phyloP scores from a whole-genome alignment of 1,140 invertebrate species.

The Drosophila ohnishii region DNA sequence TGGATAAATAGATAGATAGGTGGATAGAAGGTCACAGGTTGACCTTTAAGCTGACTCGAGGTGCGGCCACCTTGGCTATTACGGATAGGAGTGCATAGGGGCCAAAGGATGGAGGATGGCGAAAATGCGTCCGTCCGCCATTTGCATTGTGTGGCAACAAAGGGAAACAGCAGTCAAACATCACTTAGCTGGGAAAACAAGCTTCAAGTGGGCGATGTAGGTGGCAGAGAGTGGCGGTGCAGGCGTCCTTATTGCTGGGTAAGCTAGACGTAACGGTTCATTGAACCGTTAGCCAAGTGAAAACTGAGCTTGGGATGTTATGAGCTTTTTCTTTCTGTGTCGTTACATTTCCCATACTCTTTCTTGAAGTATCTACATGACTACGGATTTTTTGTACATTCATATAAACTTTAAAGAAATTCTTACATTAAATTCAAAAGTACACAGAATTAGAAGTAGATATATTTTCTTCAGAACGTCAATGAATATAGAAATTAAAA shows the following conservation, averaged over 20 bases:
- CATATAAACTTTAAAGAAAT: neutral
- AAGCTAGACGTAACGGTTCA: slow-evolving; percentile 71
- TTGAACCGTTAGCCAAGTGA: slow-evolving; percentile 62
- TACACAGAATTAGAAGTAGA: too few relatives aligned
- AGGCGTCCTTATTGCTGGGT: slow-evolving; percentile 44
- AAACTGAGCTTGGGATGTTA: slow-evolving; percentile 53
- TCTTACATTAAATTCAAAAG: too few relatives aligned
- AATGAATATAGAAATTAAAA: neutral
- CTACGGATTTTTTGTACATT: neutral
- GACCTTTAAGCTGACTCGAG: slow-evolving; percentile 65
- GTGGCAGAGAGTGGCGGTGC: neutral
- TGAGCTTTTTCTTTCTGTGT: slow-evolving; percentile 35
- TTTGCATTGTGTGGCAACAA: slow-evolving; percentile 59
- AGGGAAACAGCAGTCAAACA: slow-evolving; percentile 62
- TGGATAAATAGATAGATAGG: slow-evolving; percentile 24
- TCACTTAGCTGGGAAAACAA: slow-evolving; percentile 58
- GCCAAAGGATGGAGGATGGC: slow-evolving; percentile 9
- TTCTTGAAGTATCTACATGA: neutral
- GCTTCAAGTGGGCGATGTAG: slow-evolving; percentile 38
- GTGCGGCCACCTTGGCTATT: slow-evolving; percentile 32
- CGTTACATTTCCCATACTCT: slow-evolving; percentile 10
- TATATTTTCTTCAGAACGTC: neutral
- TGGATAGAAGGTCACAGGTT: slow-evolving; percentile 62
- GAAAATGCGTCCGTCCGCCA: slow-evolving; percentile 33
- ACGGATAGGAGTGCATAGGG: slow-evolving; percentile 9